phyloP scores from a whole-genome alignment of 2,888 invertebrate species.

The Meiosimyza platycephala region DNA sequence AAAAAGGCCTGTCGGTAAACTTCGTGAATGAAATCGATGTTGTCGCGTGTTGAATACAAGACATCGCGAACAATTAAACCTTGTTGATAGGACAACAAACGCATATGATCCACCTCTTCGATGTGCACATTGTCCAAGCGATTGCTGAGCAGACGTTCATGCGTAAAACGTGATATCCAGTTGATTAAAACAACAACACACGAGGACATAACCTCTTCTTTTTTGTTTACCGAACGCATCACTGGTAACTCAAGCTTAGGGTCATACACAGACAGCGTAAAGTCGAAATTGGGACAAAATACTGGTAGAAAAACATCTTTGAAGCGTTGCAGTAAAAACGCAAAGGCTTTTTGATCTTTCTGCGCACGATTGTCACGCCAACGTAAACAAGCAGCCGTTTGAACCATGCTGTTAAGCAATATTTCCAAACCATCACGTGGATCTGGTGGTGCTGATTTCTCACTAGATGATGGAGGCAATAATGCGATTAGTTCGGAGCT shows the following conservation, averaged over 20 bases:
- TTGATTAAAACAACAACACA: conserved; percentile 89
- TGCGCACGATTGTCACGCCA: conserved; percentile 87
- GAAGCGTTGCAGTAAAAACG: conserved; percentile 91
- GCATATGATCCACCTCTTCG: conserved; percentile 63
- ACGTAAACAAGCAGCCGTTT: conserved; percentile 88
- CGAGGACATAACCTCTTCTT: conserved; percentile 73
- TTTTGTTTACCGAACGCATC: conserved; percentile 72
- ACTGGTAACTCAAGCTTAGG: conserved; percentile 85
- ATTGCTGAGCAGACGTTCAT: conserved; percentile 71
- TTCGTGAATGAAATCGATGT: conserved; percentile 95
- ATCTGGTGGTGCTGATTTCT: conserved; percentile 86
- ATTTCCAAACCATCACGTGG: conserved; percentile 89
- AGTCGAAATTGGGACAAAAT: conserved; percentile 89
- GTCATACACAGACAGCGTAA: conserved; percentile 83
- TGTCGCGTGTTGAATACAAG: conserved; percentile 86
- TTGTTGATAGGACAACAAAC: conserved; percentile 62
- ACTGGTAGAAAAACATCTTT: conserved; percentile 89
- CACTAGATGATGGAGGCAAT: conserved; percentile 84
- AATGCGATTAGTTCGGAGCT: conserved; percentile 83
- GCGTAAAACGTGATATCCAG: conserved; percentile 89
- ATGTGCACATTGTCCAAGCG: conserved; percentile 63
- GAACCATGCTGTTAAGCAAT: conserved; percentile 90
- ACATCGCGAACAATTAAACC: conserved; percentile 84
- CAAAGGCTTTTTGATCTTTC: conserved; percentile 86
- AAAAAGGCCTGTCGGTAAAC: conserved; percentile 93